These are phyloP conservation scores for Cryptosula pallasiana DNA, from an alignment of 2,888 invertebrate genomes.

Conservation along the genomic window DNA sequence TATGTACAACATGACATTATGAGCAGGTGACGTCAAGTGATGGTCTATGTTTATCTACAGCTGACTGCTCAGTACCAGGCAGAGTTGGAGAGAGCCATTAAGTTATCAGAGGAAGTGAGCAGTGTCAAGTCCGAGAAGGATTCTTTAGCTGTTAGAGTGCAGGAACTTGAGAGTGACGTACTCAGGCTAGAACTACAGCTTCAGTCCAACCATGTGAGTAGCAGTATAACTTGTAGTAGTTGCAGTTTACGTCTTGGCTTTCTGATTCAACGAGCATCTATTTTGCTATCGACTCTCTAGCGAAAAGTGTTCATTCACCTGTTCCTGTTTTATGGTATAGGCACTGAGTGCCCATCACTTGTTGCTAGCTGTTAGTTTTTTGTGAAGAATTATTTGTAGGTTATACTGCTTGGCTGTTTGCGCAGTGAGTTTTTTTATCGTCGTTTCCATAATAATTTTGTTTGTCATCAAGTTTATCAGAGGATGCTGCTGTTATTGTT, in stretches of 20 bases:
- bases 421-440: no score
- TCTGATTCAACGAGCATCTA: no score
- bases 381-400: not conserved
- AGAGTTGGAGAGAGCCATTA: not conserved
- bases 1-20: no score
- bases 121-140: not conserved
- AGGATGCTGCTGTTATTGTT: no score
- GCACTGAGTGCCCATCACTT: not conserved
- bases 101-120: constrained; percentile 5
- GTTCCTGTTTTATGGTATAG: no score
- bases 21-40: no score
- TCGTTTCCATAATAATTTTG: no score
- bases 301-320: no score
- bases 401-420: not conserved
- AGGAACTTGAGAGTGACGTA: not conserved
- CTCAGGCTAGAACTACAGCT: constrained; percentile 9
- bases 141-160: not conserved
- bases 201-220: constrained; percentile 13
- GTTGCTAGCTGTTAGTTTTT: not conserved
- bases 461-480: no score
- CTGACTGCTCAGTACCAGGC: not conserved
- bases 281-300: no score
- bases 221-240: not conserved
- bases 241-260: no score
- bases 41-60: not conserved